Conservation (phyloP, 2,113 vertebrate genomes). For the Rhabdornis inornatus region DNA sequence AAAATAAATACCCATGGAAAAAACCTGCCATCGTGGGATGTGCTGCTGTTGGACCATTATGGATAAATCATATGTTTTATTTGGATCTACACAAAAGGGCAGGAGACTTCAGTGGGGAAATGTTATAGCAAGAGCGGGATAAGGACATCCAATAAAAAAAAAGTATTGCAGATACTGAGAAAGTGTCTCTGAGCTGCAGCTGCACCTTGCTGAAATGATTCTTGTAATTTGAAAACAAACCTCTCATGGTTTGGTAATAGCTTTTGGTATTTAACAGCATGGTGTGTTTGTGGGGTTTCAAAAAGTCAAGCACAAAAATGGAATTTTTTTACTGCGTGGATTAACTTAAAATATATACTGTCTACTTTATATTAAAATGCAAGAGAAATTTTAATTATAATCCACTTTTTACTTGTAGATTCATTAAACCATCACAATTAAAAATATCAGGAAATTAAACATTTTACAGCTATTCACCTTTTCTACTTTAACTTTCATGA, state of each 20-base stretch:
- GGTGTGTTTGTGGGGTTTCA: not conserved
- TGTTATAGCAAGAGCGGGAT: not conserved
- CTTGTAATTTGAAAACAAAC: not conserved
- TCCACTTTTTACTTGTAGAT: not conserved
- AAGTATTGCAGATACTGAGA: not conserved
- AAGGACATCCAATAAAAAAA: not conserved
- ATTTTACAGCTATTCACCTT: not conserved
- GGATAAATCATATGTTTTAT: not conserved
- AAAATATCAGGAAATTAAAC: slow-evolving; percentile 34
- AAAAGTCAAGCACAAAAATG: not conserved
- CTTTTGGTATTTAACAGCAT: not conserved
- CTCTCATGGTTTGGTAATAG: not conserved
- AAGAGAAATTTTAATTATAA: not conserved
- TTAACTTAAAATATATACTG: not conserved
- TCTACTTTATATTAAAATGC: not conserved
- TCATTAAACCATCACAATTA: not conserved
- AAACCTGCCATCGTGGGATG: not conserved
- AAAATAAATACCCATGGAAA: not conserved
- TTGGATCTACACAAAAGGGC: not conserved
- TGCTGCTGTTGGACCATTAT: not conserved
- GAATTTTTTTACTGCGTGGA: not conserved
- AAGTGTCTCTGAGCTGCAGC: not conserved
- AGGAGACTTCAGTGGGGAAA: not conserved
- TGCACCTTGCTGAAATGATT: not conserved
- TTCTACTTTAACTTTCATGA: not conserved